These are phyloP conservation scores for Psophia crepitans DNA, from an alignment of 2,113 vertebrate genomes.

Conservation along the genomic window DNA sequence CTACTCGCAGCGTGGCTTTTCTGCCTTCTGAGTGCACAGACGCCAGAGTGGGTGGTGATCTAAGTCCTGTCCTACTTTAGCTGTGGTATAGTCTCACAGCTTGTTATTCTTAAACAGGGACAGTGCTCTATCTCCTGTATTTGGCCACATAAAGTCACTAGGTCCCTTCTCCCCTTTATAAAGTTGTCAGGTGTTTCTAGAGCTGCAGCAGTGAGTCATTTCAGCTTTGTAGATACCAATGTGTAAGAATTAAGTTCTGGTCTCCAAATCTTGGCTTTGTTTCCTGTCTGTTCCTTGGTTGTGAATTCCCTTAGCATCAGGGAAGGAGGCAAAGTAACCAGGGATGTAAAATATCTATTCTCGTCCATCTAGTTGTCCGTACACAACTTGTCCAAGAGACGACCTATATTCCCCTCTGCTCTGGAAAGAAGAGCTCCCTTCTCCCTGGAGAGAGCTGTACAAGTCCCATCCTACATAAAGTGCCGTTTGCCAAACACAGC, in stretches of 20 bases:
- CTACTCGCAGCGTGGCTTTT: not conserved
- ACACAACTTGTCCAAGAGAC: not conserved
- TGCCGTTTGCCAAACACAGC: not conserved
- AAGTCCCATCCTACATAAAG: not conserved
- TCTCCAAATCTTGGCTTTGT: not conserved
- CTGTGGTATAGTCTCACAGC: not conserved
- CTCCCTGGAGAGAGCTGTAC: not conserved
- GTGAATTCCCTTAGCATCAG: not conserved
- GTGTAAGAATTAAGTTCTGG: not conserved
- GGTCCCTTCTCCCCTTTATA: not conserved
- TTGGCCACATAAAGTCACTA: not conserved
- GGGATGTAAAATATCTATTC: not conserved
- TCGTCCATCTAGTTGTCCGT: not conserved
- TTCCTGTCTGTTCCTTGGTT: not conserved
- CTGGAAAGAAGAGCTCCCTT: not conserved
- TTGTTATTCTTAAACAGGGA: not conserved
- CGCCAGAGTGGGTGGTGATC: not conserved
- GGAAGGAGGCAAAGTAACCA: not conserved
- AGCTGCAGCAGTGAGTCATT: not conserved
- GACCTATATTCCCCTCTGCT: not conserved
- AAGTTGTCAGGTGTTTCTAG: not conserved
- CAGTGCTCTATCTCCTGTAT: not conserved
- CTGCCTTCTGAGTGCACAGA: not conserved
- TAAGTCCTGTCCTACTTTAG: not conserved
- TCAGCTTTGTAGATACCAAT: not conserved